Conservation (phyloP, 2,113 vertebrate species). For the Madoqua kirkii region DNA sequence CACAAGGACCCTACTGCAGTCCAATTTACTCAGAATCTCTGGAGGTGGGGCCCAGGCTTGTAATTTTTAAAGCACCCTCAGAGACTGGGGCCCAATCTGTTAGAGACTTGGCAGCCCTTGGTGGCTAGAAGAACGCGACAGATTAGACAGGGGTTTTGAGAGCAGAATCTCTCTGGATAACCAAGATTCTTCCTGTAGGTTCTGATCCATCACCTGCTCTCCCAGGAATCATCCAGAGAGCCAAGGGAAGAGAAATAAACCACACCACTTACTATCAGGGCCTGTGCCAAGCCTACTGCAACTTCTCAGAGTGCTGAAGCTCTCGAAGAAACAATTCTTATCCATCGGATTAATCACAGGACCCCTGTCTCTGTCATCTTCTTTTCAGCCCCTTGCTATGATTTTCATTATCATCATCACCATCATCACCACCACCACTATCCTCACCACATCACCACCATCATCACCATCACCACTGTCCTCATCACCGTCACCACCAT, state of each 20-base stretch:
- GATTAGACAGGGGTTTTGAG: fast-evolving
- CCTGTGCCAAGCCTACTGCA: fast-evolving
- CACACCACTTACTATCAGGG: too few relatives aligned
- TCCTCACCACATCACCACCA: fast-evolving
- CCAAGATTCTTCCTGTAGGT: not conserved
- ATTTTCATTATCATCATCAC: not conserved
- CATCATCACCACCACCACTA: fast-evolving
- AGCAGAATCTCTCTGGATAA: not conserved
- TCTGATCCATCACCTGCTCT: not conserved
- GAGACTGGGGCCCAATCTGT: not conserved
- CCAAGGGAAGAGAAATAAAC: not conserved
- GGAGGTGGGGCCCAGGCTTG: not conserved
- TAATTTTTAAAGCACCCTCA: not conserved
- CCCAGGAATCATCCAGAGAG: not conserved
- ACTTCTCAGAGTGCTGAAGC: not conserved
- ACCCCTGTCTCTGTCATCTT: too few relatives aligned
- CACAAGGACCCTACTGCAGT: not conserved
- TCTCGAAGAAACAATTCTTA: not conserved
- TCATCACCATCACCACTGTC: fast-evolving
- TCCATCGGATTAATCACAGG: not conserved
- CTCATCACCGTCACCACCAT: not conserved
- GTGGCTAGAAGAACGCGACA: not conserved
- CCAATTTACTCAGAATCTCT: not conserved
- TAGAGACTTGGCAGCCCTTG: not conserved
- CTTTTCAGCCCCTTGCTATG: not conserved